Base-by-base conservation (phyloP, 2,113 vertebrate genomes). In the Myrmecobius fasciatus region DNA sequence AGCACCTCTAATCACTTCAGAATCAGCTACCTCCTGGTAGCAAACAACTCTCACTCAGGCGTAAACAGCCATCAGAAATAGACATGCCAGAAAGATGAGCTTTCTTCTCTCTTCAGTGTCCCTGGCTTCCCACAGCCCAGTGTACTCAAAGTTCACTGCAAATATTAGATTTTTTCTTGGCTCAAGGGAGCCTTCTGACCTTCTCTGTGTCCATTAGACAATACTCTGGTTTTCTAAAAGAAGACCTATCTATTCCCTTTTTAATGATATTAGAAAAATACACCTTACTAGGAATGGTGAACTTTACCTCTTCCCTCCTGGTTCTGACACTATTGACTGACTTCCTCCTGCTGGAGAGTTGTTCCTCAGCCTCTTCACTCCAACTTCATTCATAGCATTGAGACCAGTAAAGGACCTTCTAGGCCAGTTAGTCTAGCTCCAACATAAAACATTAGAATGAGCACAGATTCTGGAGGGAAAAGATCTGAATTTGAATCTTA, bases 161-260 rank as follows among this genome's bases (percentile, higher is more conserved):
- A 91, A 48, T 28, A 9, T 0, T 12, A 9, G 4, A 89, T 54
- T 10, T 88, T 36, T 2, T 51, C 67, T n/a, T n/a, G 0, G 94
- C 95, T 47, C 7, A 0, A 0, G 1, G 14, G 36, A 52, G 9
- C 67, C 67, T 11, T 0, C 6, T 5, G 17, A 31, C 2, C n/a
- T 22, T 24, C 7, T 14, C 89, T 20, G 51, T 22, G 5, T 28
- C 52, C 20, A 2, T 7, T 0, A 11, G 56, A 54, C 26, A 17
- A 0, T 0, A 24, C 1, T 17, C 36, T 0, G 47, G 25, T 26
- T 31, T n/a, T 2, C 54, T 14, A 20, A 43, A 51, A 17, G 8
- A 25, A 47, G 46, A 47, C 3, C 0, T 2, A 0, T 0, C 83
- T 36, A 0, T 4, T 26, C 8, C 25, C 28, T 0, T 2, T 2